phyloP scores from a whole-genome alignment of 2,888 invertebrate genomes.

The Flexamia atlantica region DNA sequence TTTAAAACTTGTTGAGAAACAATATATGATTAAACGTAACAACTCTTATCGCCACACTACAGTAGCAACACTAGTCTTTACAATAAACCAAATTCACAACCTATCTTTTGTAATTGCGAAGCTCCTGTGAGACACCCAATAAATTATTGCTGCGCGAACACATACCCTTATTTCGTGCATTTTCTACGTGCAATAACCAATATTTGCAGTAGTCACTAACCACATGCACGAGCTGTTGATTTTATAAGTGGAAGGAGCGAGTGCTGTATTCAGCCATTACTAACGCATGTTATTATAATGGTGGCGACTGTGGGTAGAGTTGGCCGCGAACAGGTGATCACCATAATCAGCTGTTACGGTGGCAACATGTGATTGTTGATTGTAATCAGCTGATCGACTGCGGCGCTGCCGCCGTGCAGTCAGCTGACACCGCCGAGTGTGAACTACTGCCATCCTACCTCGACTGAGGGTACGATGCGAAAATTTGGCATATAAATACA shows the following conservation, averaged over 20 bases:
- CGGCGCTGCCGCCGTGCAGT: background rate
- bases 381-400: constrained; percentile 38
- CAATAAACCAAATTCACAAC: constrained; percentile 29
- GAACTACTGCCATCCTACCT: background rate
- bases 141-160: constrained; percentile 9
- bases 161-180: constrained; percentile 1
- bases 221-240: constrained; percentile 24
- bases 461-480: background rate
- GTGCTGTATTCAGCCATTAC: constrained; percentile 33
- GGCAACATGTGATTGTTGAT: constrained; percentile 47
- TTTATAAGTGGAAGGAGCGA: constrained; percentile 25
- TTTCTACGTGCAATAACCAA: constrained; percentile 34
- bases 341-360: constrained; percentile 36
- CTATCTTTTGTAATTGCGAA: background rate
- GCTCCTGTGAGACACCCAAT: background rate
- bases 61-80: background rate
- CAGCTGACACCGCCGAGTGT: constrained; percentile 7
- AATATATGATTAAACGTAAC: background rate
- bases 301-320: constrained; percentile 30
- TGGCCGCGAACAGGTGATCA: constrained; percentile 38
- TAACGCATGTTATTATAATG: constrained; percentile 49
- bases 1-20: too few relatives aligned
- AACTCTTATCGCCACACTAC: background rate
- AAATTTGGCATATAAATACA: too few relatives aligned
- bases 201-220: constrained; percentile 37